Evolutionary conservation across 1,140 invertebrate genomes (phyloP).

Genomic region (Pseudomyrmex flavicornis): DNA sequence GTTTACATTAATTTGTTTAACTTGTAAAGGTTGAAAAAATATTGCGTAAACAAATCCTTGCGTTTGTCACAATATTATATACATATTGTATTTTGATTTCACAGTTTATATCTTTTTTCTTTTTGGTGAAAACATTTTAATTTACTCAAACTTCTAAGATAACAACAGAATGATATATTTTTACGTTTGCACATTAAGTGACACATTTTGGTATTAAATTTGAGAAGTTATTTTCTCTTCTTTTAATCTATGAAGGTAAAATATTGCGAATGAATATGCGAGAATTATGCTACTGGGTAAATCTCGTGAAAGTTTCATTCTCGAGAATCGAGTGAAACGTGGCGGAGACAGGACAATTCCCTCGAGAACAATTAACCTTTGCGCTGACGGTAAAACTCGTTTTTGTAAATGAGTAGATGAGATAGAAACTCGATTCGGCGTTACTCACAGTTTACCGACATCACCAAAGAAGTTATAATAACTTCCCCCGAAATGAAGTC

Average conservation of each 20-base stretch:
- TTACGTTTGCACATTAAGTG: no score
- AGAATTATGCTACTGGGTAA: conserved; percentile 16
- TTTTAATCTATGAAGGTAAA: conserved; percentile 11
- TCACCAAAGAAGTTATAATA: conserved; percentile 6
- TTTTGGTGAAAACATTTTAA: no score
- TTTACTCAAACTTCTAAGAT: no score
- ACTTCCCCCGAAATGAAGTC: background rate
- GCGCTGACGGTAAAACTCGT: background rate
- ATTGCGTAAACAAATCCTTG: no score
- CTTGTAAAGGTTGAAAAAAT: no score
- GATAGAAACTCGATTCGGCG: conserved; percentile 9
- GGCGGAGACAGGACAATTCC: background rate
- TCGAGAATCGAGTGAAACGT: background rate
- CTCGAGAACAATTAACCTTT: conserved; percentile 11
- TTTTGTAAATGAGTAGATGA: conserved; percentile 17
- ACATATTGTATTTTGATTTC: no score
- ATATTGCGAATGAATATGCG: conserved; percentile 7
- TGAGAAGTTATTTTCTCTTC: background rate
- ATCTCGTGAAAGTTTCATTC: conserved; percentile 20
- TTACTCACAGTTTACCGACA: conserved; percentile 20
- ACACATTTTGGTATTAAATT: background rate
- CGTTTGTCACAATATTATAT: no score
- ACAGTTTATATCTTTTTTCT: no score
- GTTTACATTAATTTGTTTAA: no score
- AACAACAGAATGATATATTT: no score